A percentile compares a stretch with the other conserved stretches of the same genome.
Conservation (phyloP, 2,888 invertebrate genomes). For the Archips xylosteana region DNA sequence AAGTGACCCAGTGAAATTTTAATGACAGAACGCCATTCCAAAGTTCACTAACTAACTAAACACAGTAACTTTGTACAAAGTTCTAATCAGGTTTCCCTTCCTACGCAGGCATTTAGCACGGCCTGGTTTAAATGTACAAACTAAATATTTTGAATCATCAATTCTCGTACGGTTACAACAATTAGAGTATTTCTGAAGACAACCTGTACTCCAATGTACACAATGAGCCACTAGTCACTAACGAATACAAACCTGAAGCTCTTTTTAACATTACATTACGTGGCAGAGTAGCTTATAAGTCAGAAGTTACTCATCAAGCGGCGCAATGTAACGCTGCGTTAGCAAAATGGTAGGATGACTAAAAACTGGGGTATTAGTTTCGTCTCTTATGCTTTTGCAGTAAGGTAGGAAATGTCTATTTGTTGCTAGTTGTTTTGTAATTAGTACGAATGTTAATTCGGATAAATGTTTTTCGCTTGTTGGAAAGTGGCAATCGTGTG, state of each 20-base stretch:
- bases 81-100: constrained; percentile 27
- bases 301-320: not conserved
- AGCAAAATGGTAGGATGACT: not conserved
- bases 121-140: constrained; percentile 63
- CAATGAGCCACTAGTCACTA: constrained; percentile 2
- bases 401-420: not conserved
- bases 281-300: not conserved
- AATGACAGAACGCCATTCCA: not conserved
- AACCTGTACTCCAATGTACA: constrained; percentile 18
- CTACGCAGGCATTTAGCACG: constrained; percentile 47
- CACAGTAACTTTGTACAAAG: constrained; percentile 32
- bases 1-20: not conserved
- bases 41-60: constrained; percentile 25
- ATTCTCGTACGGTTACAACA: constrained; percentile 68
- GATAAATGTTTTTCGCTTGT: constrained; percentile 21
- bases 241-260: not conserved
- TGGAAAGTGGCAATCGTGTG: constrained; percentile 7
- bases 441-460: constrained; percentile 18
- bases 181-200: constrained; percentile 34
- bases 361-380: not conserved
- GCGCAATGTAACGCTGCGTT: not conserved
- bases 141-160: constrained; percentile 74
- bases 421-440: constrained; percentile 2
- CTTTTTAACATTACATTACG: not conserved
- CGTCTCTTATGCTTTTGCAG: too few species aligned